Evolutionary conservation across 1,140 invertebrate genomes (phyloP), one percentile per base, ranked within the genome.

Genomic region (Macrostomum lignano): DNA sequence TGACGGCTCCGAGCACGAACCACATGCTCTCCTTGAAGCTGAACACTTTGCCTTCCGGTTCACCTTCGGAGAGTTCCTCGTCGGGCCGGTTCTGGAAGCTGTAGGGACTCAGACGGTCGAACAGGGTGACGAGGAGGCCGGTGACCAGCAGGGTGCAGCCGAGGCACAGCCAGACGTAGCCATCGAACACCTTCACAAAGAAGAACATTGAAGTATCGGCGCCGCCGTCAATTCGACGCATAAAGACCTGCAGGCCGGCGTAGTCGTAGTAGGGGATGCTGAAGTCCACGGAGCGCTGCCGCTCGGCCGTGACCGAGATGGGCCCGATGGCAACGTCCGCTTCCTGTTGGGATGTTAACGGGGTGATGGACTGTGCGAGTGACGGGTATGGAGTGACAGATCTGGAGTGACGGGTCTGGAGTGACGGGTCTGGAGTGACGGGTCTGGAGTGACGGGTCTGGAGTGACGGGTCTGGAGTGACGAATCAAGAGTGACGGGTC

Each of bases 1-100:
- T 79, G 44, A 86, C 75, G 2, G 76, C 78, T 1, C 77, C 84
- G 11, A 84, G 47, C 0, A 76, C 73, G 48, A 84, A 86, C 79
- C 79, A 86, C 44, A 84, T 74, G 43, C 75, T 79, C 54, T 52
- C 49, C 31, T 48, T 49, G 6, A 52, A 36, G 36, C 48, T 44
- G 40, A 52, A 52, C 22, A 37, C 39, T 28, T 13, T 25, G 9
- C 21, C 23, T 17, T 39, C 24, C 11, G 15, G 36, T 13, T 31
- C 31, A 10, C 47, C 43, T 15, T 44, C 41, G 10, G 42, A 36
- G 11, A 29, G 33, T 13, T 30, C 25, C 25, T 46, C 41, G 2
- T n/a, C 11, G 6, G 40, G 44, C 17, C 38, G 38, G 29, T 52
- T 48, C 25, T 44, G 49, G 13, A 38, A 40, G 20, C 39, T 43